Evolutionary conservation across 1,140 invertebrate species (phyloP).

Genomic region (Rhizoglyphus robini): DNA sequence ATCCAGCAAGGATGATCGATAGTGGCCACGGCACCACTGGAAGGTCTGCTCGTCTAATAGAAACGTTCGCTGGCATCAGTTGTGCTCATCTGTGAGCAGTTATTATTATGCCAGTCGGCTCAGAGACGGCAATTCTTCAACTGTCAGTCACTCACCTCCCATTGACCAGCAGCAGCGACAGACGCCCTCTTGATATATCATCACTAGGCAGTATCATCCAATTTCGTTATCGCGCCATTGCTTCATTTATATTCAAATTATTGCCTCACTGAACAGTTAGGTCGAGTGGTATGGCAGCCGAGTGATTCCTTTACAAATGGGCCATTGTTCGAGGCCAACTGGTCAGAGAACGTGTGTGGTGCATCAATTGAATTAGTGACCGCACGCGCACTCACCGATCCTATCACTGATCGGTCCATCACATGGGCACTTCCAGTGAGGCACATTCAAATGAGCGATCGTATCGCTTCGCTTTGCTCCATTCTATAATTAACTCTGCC

Average conservation of each 20-base stretch:
- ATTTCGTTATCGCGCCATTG: background rate
- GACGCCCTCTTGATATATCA: constrained; percentile 14
- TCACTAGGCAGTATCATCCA: background rate
- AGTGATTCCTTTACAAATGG: background rate
- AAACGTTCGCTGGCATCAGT: no score
- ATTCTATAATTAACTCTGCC: background rate
- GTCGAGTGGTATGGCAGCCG: background rate
- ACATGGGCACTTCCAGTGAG: no score
- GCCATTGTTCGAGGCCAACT: constrained; percentile 1
- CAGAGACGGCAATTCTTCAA: background rate
- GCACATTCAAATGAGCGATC: background rate
- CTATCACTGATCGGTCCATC: no score
- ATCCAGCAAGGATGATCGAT: no score
- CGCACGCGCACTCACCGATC: background rate
- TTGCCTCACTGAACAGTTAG: background rate
- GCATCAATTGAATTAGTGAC: constrained; percentile 7
- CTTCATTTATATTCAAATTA: constrained; percentile 15
- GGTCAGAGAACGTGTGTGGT: background rate
- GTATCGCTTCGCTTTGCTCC: background rate
- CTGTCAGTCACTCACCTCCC: background rate
- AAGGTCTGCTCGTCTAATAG: no score
- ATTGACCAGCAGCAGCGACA: constrained; percentile 1
- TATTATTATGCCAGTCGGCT: background rate
- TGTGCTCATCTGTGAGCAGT: background rate
- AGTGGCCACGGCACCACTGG: no score